A percentile compares a stretch with the other conserved stretches of the same genome.
phyloP scores from a whole-genome alignment of 1,140 invertebrate species.

The Aleiodes sp. region DNA sequence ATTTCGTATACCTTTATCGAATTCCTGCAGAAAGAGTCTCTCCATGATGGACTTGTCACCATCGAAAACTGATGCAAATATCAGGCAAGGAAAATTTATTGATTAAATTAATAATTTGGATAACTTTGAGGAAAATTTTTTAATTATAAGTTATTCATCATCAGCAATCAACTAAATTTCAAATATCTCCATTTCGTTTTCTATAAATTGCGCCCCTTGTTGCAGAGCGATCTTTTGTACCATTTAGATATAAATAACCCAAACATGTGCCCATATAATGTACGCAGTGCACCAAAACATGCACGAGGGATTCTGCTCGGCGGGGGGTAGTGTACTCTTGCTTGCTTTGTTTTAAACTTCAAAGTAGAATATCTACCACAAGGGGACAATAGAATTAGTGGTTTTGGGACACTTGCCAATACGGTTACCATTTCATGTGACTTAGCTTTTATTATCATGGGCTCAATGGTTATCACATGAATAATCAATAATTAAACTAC shows the following conservation, averaged over 20 bases:
- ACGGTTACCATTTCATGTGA: neutral
- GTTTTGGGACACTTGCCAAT: neutral
- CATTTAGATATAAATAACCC: slow-evolving; percentile 11
- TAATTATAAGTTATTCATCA: too few relatives aligned
- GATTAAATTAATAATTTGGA: too few relatives aligned
- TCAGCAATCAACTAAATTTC: neutral
- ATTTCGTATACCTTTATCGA: slow-evolving; percentile 28
- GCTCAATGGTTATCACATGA: too few relatives aligned
- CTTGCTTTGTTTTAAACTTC: slow-evolving; percentile 4
- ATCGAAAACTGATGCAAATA: slow-evolving; percentile 31
- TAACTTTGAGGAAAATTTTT: too few relatives aligned
- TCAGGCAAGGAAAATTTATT: neutral
- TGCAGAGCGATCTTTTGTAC: neutral
- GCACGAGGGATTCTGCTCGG: slow-evolving; percentile 13
- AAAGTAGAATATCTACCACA: neutral
- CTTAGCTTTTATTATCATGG: too few relatives aligned
- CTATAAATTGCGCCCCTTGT: slow-evolving; percentile 4
- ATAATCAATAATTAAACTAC: neutral
- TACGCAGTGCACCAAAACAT: neutral
- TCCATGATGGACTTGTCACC: slow-evolving; percentile 57
- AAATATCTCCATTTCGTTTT: neutral
- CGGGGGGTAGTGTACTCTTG: neutral
- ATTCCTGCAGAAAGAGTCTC: slow-evolving; percentile 50
- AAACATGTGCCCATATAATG: slow-evolving; percentile 4
- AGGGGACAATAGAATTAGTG: slow-evolving; percentile 1